A percentile compares a stretch with the other conserved stretches of the same genome.
Evolutionary conservation across 1,140 invertebrate species (phyloP).

Genomic region (Cotesia chilonis): DNA sequence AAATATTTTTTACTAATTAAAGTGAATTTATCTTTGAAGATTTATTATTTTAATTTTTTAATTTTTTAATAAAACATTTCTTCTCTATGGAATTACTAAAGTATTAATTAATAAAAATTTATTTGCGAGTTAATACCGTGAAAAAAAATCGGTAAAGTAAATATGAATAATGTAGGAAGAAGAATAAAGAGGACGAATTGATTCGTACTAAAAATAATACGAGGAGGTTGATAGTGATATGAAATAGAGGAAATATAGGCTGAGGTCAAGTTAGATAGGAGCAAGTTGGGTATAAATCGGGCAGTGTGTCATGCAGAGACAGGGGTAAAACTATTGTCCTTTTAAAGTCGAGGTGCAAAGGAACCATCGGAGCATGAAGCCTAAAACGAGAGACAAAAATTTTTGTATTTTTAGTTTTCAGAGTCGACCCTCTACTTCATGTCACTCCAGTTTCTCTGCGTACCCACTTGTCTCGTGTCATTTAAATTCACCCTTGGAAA

Average conservation of each 20-base stretch:
- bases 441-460: background rate
- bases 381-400: background rate
- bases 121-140: too few species aligned
- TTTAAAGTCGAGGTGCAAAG: slow-evolving; percentile 1
- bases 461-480: background rate
- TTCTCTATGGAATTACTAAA: too few species aligned
- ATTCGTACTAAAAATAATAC: too few species aligned
- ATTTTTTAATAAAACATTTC: too few species aligned
- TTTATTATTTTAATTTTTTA: too few species aligned
- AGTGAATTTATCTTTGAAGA: too few species aligned
- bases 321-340: slow-evolving; percentile 21
- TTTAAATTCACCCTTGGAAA: background rate
- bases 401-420: background rate
- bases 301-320: slow-evolving; percentile 26
- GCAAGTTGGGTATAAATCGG: slow-evolving; percentile 15
- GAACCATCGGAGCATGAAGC: slow-evolving; percentile 8
- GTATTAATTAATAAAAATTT: too few species aligned
- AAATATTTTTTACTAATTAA: too few species aligned
- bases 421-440: background rate
- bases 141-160: too few species aligned
- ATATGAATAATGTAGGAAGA: too few species aligned
- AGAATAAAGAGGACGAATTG: too few species aligned
- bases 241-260: background rate
- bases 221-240: background rate
- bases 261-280: background rate